A percentile compares a stretch with the other conserved stretches of the same genome.
Conservation (phyloP, 2,888 invertebrate genomes). For the Hypomecis punctinalis region DNA sequence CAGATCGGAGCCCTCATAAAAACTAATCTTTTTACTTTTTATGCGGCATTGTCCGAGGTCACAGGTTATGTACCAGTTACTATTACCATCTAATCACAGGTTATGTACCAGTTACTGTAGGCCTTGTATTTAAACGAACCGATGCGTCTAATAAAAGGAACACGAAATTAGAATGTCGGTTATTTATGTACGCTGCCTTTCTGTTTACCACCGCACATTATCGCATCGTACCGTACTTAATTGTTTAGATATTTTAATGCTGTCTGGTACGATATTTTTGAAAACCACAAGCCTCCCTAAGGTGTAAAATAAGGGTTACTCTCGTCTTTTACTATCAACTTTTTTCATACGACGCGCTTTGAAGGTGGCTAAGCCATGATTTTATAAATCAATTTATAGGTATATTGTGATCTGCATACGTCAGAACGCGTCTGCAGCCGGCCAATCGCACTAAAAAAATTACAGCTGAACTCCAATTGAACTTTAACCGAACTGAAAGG, state of each 20-base stretch:
- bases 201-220: conserved; percentile 32
- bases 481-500: too few relatives aligned
- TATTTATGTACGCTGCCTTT: conserved; percentile 33
- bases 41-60: conserved; percentile 62
- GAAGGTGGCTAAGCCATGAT: too few relatives aligned
- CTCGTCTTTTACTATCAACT: too few relatives aligned
- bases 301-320: too few relatives aligned
- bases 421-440: too few relatives aligned
- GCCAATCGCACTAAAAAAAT: too few relatives aligned
- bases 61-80: too few relatives aligned
- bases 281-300: conserved; percentile 1
- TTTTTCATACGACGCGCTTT: too few relatives aligned
- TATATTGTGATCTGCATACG: too few relatives aligned
- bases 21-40: conserved; percentile 61
- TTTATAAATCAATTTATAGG: too few relatives aligned
- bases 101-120: conserved; percentile 39
- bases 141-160: conserved; percentile 60
- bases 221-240: conserved; percentile 18
- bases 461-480: too few relatives aligned
- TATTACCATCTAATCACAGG: too few relatives aligned
- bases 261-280: conserved; percentile 9
- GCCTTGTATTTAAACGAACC: conserved; percentile 64
- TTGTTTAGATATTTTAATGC: conserved; percentile 20
- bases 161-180: conserved; percentile 53
- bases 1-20: conserved; percentile 64